Percentiles rank a stretch among this genome's conserved stretches.
Evolutionary conservation across 2,113 vertebrate genomes (phyloP).

Genomic region (Pungitius pungitius): DNA sequence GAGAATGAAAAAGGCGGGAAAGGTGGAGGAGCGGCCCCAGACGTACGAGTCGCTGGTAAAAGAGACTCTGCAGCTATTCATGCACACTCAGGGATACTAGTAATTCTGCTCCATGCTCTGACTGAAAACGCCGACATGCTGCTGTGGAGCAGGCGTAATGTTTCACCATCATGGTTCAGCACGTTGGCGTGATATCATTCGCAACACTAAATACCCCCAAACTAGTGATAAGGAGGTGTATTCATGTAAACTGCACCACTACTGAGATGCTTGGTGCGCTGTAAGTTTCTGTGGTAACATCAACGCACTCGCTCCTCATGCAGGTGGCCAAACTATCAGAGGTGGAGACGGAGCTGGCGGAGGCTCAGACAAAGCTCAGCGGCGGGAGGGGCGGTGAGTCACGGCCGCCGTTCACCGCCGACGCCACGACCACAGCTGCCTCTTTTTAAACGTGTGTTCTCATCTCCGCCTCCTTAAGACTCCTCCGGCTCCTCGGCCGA

Average conservation of each 20-base stretch:
- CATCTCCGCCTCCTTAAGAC: slow-evolving; percentile 63
- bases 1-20: slow-evolving; percentile 96
- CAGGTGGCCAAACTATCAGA: slow-evolving; percentile 89
- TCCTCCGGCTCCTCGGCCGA: slow-evolving; percentile 81
- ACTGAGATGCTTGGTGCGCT: not conserved
- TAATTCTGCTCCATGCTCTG: not conserved
- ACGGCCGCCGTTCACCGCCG: not conserved
- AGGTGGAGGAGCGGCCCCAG: slow-evolving; percentile 91
- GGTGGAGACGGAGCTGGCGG: slow-evolving; percentile 88
- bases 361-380: slow-evolving; percentile 87
- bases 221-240: not conserved
- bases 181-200: not conserved
- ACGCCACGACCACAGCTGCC: not conserved
- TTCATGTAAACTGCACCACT: not conserved
- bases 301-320: not conserved
- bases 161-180: not conserved
- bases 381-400: slow-evolving; percentile 85
- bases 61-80: slow-evolving; percentile 27
- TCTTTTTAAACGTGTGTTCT: not conserved
- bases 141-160: not conserved
- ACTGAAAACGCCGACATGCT: not conserved
- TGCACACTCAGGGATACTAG: not conserved
- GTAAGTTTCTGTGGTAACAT: not conserved
- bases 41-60: slow-evolving; percentile 92
- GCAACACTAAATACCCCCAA: not conserved